Percentiles rank a stretch among this genome's conserved stretches.
Evolutionary conservation across 2,888 invertebrate species (phyloP).

Genomic region (Nycteola revayana): DNA sequence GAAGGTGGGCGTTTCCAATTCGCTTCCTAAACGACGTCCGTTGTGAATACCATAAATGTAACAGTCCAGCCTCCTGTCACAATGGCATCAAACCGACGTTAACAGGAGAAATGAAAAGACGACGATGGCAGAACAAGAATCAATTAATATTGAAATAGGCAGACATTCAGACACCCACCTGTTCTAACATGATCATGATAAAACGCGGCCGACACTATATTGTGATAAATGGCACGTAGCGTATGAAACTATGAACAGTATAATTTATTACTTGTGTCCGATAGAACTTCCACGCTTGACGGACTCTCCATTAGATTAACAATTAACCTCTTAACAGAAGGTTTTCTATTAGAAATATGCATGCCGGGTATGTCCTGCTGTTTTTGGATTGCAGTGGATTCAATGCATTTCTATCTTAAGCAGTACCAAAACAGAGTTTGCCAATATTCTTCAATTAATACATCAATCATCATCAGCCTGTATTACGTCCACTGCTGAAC

Average conservation of each 20-base stretch:
- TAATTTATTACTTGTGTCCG: constrained; percentile 49
- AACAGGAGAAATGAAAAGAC: constrained; percentile 34
- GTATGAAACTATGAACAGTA: constrained; percentile 42
- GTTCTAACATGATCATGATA: constrained; percentile 47
- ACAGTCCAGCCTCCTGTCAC: constrained; percentile 14
- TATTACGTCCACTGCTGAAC: too few species aligned
- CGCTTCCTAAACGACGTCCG: not conserved
- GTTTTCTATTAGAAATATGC: constrained; percentile 29
- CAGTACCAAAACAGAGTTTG: too few species aligned
- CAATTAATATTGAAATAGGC: constrained; percentile 58
- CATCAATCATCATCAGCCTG: too few species aligned
- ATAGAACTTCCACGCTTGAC: constrained; percentile 32
- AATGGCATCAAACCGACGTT: constrained; percentile 16
- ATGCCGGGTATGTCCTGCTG: too few species aligned
- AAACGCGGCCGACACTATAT: constrained; percentile 60
- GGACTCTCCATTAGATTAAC: constrained; percentile 38
- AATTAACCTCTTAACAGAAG: constrained; percentile 38
- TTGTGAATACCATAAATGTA: constrained; percentile 7
- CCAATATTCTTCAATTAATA: too few species aligned
- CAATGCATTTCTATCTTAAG: too few species aligned
- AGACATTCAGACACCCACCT: constrained; percentile 68
- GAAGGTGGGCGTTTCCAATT: constrained; percentile 9
- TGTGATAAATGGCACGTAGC: constrained; percentile 65
- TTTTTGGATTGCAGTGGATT: too few species aligned
- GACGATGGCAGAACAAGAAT: constrained; percentile 50